Percentiles rank a stretch among this genome's conserved stretches.
Evolutionary conservation across 2,113 vertebrate species (phyloP).

Genomic region (Cyprinodon brontotheroides): DNA sequence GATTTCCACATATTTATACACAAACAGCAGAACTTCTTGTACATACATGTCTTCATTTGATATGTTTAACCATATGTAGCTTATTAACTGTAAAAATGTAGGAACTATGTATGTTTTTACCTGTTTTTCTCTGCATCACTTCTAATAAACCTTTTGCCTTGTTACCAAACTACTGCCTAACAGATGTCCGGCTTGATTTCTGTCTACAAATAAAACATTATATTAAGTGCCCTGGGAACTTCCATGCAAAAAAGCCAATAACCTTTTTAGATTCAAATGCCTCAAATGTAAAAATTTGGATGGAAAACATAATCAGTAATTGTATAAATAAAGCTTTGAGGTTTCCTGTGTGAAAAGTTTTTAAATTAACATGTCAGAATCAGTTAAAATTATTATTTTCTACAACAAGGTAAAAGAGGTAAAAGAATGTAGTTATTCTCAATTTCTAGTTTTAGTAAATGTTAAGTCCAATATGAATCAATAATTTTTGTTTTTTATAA

Average conservation of each 20-base stretch:
- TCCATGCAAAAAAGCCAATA: neutral
- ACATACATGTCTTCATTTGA: slow-evolving; percentile 40
- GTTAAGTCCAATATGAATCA: too few species aligned
- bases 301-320: neutral
- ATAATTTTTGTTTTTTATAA: neutral
- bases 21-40: slow-evolving; percentile 47
- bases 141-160: slow-evolving; percentile 65
- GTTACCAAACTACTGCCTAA: slow-evolving; percentile 17
- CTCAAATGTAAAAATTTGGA: neutral
- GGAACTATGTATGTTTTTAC: slow-evolving; percentile 43
- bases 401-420: too few species aligned
- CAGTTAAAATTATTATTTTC: too few species aligned
- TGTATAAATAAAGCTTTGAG: too few species aligned
- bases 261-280: neutral
- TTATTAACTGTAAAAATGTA: slow-evolving; percentile 57
- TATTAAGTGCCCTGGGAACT: neutral
- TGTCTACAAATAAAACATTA: neutral
- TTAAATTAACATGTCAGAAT: too few species aligned
- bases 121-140: slow-evolving; percentile 27
- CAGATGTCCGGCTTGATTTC: neutral
- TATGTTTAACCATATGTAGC: slow-evolving; percentile 52
- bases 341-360: too few species aligned
- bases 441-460: too few species aligned
- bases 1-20: slow-evolving; percentile 55
- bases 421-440: too few species aligned